These are phyloP conservation scores for Pimephales promelas DNA, from an alignment of 2,113 vertebrate species.

Conservation along the genomic window DNA sequence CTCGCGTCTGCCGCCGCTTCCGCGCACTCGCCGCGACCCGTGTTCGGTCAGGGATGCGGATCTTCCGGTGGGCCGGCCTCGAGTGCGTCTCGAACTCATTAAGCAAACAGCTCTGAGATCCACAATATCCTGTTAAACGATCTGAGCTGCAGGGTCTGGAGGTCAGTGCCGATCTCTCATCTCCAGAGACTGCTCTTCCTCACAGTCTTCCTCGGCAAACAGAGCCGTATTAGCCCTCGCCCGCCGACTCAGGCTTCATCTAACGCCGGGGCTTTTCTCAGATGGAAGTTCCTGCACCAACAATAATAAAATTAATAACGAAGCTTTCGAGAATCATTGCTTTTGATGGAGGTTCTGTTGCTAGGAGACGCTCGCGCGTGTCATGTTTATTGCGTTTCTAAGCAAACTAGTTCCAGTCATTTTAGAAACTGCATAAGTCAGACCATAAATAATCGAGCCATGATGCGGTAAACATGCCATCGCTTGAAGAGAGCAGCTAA, in stretches of 20 bases:
- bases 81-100: slow-evolving; percentile 54
- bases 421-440: slow-evolving; percentile 44
- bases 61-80: not conserved
- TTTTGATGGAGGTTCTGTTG: not conserved
- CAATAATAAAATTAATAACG: not conserved
- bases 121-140: slow-evolving; percentile 68
- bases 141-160: slow-evolving; percentile 49
- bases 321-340: not conserved
- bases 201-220: slow-evolving; percentile 51
- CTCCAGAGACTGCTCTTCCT: slow-evolving; percentile 61
- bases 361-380: not conserved
- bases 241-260: not conserved
- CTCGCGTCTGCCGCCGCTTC: slow-evolving; percentile 27
- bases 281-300: not conserved
- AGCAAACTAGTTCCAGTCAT: slow-evolving; percentile 24
- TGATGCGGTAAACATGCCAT: not conserved
- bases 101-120: slow-evolving; percentile 64
- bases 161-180: slow-evolving; percentile 62
- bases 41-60: not conserved
- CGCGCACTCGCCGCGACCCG: not conserved
- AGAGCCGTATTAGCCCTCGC: not conserved
- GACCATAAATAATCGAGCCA: slow-evolving; percentile 65
- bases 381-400: slow-evolving; percentile 57
- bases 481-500: not conserved
- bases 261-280: not conserved